A percentile compares a stretch with the other conserved stretches of the same genome.
These are phyloP conservation scores for Leontocebus nigricollis DNA, from an alignment of 2,797 vertebrate species.

Conservation along the genomic window DNA sequence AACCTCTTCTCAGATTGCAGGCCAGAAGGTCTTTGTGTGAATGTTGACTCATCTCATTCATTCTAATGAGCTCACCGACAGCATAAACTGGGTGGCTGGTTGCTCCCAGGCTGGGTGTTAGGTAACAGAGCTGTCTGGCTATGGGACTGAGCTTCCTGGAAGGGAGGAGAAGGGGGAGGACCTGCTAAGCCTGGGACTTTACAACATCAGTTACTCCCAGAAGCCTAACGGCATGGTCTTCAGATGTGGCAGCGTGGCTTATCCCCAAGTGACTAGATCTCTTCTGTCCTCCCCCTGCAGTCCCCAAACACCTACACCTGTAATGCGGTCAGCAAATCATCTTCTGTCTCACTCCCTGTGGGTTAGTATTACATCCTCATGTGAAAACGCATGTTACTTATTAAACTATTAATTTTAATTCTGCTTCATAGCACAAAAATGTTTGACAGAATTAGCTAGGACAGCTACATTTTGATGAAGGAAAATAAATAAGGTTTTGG, in stretches of 20 bases:
- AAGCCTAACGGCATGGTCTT: neutral
- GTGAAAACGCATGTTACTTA: neutral
- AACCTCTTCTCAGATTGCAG: conserved; percentile 75
- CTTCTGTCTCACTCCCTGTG: neutral
- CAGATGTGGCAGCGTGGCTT: neutral
- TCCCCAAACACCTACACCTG: neutral
- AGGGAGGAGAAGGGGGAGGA: neutral
- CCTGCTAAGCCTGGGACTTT: neutral
- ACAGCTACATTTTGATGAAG: conserved; percentile 3
- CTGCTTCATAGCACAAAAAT: conserved; percentile 30
- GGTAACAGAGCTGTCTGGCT: conserved; percentile 54
- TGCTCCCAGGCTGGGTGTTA: conserved; percentile 1
- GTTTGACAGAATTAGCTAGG: neutral
- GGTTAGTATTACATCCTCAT: neutral
- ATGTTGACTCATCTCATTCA: conserved; percentile 66
- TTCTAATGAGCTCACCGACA: conserved; percentile 55
- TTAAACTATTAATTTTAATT: conserved; percentile 6
- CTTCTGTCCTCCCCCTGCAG: neutral
- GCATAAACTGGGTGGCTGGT: neutral
- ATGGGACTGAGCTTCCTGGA: conserved; percentile 13
- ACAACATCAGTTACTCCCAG: neutral
- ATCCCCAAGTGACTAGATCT: conserved; percentile 1
- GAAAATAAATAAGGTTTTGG: conserved; percentile 11
- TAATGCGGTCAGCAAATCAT: neutral
- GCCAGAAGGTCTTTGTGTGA: conserved; percentile 69